These are phyloP conservation scores for Stichopus horrens DNA, from an alignment of 53 echinoderm and acorn worm species.

Conservation along the genomic window DNA sequence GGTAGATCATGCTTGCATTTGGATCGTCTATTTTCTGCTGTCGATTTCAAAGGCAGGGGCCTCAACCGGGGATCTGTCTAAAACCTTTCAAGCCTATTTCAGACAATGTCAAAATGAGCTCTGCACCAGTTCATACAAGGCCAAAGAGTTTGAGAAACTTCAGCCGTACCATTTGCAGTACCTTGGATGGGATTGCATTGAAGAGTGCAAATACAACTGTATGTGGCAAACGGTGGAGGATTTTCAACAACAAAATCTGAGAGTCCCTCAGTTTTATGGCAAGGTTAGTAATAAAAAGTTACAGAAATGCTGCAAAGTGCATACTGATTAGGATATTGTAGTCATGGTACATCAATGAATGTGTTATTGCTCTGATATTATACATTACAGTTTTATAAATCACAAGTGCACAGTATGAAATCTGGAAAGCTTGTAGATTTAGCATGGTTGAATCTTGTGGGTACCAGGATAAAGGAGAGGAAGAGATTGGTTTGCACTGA, in stretches of 20 bases:
- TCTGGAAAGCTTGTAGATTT: too few species aligned
- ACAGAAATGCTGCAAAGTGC: too few species aligned
- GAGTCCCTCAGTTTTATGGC: constrained; percentile 87
- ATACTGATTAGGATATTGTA: too few species aligned
- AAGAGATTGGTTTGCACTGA: too few species aligned
- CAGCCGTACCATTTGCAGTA: constrained; percentile 59
- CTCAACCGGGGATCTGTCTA: constrained; percentile 63
- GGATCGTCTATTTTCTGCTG: neutral
- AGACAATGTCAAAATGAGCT: constrained; percentile 61
- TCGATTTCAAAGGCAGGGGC: neutral
- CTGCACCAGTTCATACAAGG: constrained; percentile 54
- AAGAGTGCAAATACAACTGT: constrained; percentile 72
- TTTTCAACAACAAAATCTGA: constrained; percentile 2
- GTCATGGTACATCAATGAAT: too few species aligned
- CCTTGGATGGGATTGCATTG: constrained; percentile 75
- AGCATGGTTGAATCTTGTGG: too few species aligned
- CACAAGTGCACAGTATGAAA: too few species aligned
- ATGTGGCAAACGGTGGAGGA: constrained; percentile 80
- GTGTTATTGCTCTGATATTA: too few species aligned
- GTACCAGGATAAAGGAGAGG: too few species aligned
- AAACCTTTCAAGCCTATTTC: constrained; percentile 51
- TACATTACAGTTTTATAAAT: too few species aligned
- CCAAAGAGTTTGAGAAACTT: constrained; percentile 46
- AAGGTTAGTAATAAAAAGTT: constrained; percentile 60
- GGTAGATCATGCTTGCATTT: neutral